These are phyloP conservation scores for Latrodectus hesperus DNA, from an alignment of 2,888 invertebrate species.

Conservation along the genomic window DNA sequence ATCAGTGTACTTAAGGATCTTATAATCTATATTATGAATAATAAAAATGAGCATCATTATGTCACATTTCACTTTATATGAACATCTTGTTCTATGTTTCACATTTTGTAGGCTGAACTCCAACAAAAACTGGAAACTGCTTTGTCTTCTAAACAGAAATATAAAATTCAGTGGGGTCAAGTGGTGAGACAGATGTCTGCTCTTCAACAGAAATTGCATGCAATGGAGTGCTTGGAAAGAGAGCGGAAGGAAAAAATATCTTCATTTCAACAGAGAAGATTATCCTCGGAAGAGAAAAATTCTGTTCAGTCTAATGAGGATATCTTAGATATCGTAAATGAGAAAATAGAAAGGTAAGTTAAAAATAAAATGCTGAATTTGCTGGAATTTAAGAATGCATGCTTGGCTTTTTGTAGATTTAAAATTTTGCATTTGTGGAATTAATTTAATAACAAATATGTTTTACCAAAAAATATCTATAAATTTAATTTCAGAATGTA, in stretches of 20 bases:
- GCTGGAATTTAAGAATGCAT: too few relatives aligned
- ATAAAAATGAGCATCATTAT: neutral
- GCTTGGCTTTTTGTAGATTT: too few relatives aligned
- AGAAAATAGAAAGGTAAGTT: conserved; percentile 54
- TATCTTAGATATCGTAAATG: conserved; percentile 48
- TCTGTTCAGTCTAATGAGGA: conserved; percentile 40
- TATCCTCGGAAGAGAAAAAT: conserved; percentile 51
- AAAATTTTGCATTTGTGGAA: too few relatives aligned
- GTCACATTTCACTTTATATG: neutral
- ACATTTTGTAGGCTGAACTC: conserved; percentile 49
- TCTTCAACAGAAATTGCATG: conserved; percentile 55
- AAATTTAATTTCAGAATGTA: too few relatives aligned
- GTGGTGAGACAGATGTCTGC: conserved; percentile 75
- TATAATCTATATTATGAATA: neutral
- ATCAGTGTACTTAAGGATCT: too few relatives aligned
- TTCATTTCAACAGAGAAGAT: conserved; percentile 43
- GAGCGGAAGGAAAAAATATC: conserved; percentile 52
- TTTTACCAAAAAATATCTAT: neutral
- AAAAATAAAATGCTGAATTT: neutral
- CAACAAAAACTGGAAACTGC: conserved; percentile 74
- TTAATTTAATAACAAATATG: neutral
- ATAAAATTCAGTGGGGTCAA: conserved; percentile 76
- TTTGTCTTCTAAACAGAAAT: conserved; percentile 75
- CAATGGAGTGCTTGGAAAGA: conserved; percentile 50
- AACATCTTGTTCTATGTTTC: neutral